Base-by-base conservation (phyloP, 2,888 invertebrate genomes). In the Colostygia pectinataria region DNA sequence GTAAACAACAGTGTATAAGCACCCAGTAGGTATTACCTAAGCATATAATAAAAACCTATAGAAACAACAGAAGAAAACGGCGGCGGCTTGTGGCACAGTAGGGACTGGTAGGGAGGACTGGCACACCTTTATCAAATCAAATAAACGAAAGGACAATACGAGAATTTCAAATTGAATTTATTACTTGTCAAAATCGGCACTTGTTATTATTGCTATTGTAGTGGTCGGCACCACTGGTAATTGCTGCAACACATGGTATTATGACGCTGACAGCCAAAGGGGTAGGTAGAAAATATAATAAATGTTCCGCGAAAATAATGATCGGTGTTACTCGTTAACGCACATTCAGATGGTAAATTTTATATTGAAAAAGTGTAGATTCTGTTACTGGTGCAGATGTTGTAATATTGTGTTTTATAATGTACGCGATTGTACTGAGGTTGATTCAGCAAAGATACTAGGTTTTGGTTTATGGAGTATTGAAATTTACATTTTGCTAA, bases 151-250 rank as follows among this genome's bases (percentile, higher is more conserved):
- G 77, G 74, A 83, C 80, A 84, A 77, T 71, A 64, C 57, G 43
- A 71, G 56, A 51, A 65, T 68, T 73, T 66, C 62, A 77, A 84
- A 87, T 84, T 77, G 67, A 85, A 88, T 89, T 88, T 86, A 86
- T 87, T 75, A 77, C 80, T 79, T 87, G 87, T 85, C 84, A 87
- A 81, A 84, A 80, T 76, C 71, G 64, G 60, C 84, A 86, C 83
- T 87, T 84, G 83, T 83, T 77, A 63, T 65, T 61, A 61, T 68
- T 65, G 71, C 80, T 66, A 79, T 79, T 75, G 77, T 77, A 74
- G 77, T 74, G 66, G 63, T 62, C 63, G 74, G 69, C 32, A 70
- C 70, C 65, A 65, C 68, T 65, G 74, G 78, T 87, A 90, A 89
- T 90, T 80, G 88, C 70, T 68, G 56, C 61, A 79, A 83, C 89